phyloP scores from a whole-genome alignment of 2,797 vertebrate species.

The Pantherophis vulpinus region DNA sequence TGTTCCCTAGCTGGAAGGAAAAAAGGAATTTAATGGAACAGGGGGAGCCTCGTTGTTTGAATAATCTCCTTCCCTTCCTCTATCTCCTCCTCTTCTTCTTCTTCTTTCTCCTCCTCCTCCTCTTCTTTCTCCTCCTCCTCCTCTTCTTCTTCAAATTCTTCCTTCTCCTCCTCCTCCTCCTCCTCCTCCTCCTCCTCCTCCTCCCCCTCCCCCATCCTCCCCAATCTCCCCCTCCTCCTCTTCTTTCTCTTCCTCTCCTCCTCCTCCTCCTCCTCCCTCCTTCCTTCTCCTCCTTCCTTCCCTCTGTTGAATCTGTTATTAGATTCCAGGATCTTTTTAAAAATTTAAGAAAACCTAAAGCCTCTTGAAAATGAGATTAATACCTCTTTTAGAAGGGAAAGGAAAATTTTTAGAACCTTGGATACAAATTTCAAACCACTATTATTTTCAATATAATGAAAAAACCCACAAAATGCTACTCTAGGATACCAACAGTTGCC shows the following conservation, averaged over 20 bases:
- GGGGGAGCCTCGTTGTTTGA: not conserved
- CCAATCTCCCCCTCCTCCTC: fast-evolving
- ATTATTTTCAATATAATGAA: not conserved
- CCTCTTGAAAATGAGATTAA: not conserved
- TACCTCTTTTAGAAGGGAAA: not conserved
- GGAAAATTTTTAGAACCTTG: not conserved
- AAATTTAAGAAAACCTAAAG: not conserved
- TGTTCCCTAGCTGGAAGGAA: not conserved
- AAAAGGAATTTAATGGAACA: not conserved
- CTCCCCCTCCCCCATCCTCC: too few relatives aligned
- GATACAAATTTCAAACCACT: not conserved
- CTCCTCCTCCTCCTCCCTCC: too few relatives aligned
- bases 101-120: fast-evolving
- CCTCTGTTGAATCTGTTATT: not conserved
- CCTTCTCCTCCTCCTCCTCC: fast-evolving
- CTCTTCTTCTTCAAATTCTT: too few relatives aligned
- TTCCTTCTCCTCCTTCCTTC: not conserved
- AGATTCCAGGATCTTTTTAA: not conserved
- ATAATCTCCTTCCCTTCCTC: not conserved
- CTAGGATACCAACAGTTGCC: not conserved
- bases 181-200: too few relatives aligned
- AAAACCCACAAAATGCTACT: not conserved
- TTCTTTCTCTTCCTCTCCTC: too few relatives aligned
- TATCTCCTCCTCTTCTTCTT: fast-evolving
- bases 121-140: too few relatives aligned